Conservation (phyloP, 1,140 invertebrate species). For the Pogonomyrmex barbatus region DNA sequence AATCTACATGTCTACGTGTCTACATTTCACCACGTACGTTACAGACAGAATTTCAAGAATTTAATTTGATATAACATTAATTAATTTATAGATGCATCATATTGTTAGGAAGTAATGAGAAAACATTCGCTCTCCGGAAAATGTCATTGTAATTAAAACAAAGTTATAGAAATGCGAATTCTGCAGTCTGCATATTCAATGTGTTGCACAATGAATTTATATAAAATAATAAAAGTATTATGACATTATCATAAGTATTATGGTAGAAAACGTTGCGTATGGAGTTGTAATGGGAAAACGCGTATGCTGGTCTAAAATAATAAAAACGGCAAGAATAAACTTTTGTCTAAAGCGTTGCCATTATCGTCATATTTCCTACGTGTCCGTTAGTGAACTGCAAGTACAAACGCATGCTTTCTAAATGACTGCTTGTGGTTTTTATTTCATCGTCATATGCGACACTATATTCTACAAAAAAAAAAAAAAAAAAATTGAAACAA, state of each 20-base stretch:
- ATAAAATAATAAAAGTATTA: conserved; percentile 6
- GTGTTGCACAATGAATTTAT: neutral
- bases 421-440: conserved; percentile 33
- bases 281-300: neutral
- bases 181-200: neutral
- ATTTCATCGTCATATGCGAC: neutral
- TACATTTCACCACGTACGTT: neutral
- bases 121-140: conserved; percentile 17
- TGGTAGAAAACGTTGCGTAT: neutral
- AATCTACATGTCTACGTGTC: no score
- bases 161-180: conserved; percentile 41
- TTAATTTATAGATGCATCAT: conserved; percentile 6
- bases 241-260: neutral
- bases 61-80: conserved; percentile 37
- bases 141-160: conserved; percentile 45
- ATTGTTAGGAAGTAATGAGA: conserved; percentile 19
- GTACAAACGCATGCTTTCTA: conserved; percentile 39
- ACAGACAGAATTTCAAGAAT: conserved; percentile 5
- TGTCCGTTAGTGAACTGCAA: conserved; percentile 30
- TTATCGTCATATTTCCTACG: conserved; percentile 46
- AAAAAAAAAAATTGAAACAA: neutral
- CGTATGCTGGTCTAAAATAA: neutral
- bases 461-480: conserved; percentile 14
- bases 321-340: conserved; percentile 23
- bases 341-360: conserved; percentile 24